These are phyloP conservation scores for Ormyrus thymus DNA, from an alignment of 2,888 invertebrate genomes.

Conservation along the genomic window DNA sequence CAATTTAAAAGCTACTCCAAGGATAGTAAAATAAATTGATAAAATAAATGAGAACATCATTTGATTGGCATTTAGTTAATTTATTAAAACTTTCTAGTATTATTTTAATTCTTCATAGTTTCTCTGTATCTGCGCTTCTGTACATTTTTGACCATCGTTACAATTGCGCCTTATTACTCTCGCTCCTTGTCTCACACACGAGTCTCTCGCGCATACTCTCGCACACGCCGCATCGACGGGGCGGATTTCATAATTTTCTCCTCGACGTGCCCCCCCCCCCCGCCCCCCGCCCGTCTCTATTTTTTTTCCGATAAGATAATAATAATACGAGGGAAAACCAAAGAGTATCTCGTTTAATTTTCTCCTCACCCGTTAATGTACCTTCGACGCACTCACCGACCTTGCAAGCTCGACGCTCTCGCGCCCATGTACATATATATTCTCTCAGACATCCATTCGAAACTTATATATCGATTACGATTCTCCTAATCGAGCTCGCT, in stretches of 20 bases:
- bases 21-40: not conserved
- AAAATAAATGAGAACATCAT: not conserved
- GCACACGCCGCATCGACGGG: not conserved
- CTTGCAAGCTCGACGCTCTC: not conserved
- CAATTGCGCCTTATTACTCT: constrained; percentile 20
- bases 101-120: constrained; percentile 60
- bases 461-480: constrained; percentile 26
- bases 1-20: not conserved
- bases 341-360: constrained; percentile 19
- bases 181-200: constrained; percentile 10
- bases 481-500: constrained; percentile 4
- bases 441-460: constrained; percentile 6
- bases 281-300: not conserved
- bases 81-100: constrained; percentile 68
- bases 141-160: constrained; percentile 54
- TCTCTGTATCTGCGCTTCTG: constrained; percentile 54
- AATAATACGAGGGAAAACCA: constrained; percentile 29
- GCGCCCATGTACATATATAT: not conserved
- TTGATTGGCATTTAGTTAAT: constrained; percentile 61
- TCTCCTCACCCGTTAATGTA: not conserved
- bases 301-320: constrained; percentile 19
- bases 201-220: not conserved
- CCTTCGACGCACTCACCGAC: not conserved
- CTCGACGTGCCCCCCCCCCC: not conserved
- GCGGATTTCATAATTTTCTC: constrained; percentile 4